Evolutionary conservation across 2,888 invertebrate genomes (phyloP), one percentile per base, ranked within the genome.

Genomic region (Cephus rjabovi): DNA sequence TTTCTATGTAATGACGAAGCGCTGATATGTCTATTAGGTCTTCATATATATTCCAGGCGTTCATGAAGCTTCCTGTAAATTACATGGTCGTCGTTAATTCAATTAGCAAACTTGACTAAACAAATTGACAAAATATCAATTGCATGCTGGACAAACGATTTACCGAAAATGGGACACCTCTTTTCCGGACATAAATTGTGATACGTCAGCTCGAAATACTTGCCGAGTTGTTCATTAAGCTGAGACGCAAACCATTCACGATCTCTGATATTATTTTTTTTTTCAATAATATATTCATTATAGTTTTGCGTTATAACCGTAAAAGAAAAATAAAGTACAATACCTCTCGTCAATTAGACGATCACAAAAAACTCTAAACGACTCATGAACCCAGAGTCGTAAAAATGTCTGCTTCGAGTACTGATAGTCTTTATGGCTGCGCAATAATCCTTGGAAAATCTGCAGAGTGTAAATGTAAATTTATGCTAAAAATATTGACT

Each of bases 361-460:
- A 89, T 98, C 98, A 83, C 94, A 94, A 89, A 97, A 98, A 0
- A 98, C 97, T 76, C 98, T 92, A 89, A 95, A 96, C 80, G 95
- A 95, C 89, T 98, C 98, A 91, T 97, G 97, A 77, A 97, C 93
- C 98, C 98, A 98, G 23, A 98, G 92, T 35, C 97, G 93, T 1
- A 97, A 93, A 86, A 97, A 94, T 0, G 95, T 92, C 0, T 93
- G 86, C 85, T 94, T 95, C 0, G 95, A 96, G 87, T 95, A 95
- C 81, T 96, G 96, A 87, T 95, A 95, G 83, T 96, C 96, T 79
- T 95, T 95, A 90, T 96, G 94, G 82, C 96, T 95, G 81, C 97
- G 93, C 31, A 98, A 91, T 30, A 98, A 90, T 6, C 97, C 97
- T 94, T 97, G 95, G 82, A 93, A 94, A 34, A 94, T 89, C 93